Percentiles rank a stretch among this genome's conserved stretches.
Evolutionary conservation across 2,113 vertebrate genomes (phyloP).

Genomic region (Corydoras sp.): DNA sequence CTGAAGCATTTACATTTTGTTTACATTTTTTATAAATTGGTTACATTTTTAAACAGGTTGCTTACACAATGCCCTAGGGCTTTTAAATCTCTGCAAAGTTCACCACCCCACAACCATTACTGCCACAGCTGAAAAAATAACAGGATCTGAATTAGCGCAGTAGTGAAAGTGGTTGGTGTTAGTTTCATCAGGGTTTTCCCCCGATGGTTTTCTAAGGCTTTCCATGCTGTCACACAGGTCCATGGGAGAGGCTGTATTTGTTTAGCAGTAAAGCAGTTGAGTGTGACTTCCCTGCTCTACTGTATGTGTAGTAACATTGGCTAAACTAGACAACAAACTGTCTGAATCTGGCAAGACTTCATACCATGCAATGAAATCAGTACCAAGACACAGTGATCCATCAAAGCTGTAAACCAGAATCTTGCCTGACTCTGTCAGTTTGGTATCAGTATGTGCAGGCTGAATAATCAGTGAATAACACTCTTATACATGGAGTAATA

Average conservation of each 20-base stretch:
- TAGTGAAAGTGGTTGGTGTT: slow-evolving; percentile 35
- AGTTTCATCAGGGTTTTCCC: slow-evolving; percentile 47
- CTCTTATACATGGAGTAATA: neutral
- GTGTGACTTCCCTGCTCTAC: slow-evolving; percentile 56
- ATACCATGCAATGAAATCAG: slow-evolving; percentile 15
- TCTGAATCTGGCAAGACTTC: slow-evolving; percentile 13
- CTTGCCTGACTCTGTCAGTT: no score
- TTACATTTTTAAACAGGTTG: no score
- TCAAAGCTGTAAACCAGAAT: neutral
- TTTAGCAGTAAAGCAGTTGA: slow-evolving; percentile 66
- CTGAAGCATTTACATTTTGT: no score
- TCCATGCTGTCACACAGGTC: slow-evolving; percentile 66
- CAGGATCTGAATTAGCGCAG: slow-evolving; percentile 37
- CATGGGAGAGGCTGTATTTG: slow-evolving; percentile 65
- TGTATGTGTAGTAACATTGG: slow-evolving; percentile 20
- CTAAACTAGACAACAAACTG: slow-evolving; percentile 18
- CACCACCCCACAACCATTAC: neutral
- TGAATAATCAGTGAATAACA: neutral
- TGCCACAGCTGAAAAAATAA: slow-evolving; percentile 51
- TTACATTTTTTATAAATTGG: no score
- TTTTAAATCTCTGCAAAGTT: neutral
- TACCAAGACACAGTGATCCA: slow-evolving; percentile 1
- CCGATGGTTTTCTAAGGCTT: slow-evolving; percentile 53
- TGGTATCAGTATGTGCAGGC: neutral
- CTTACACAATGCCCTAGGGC: no score